Evolutionary conservation across 2,888 invertebrate genomes (phyloP).

Genomic region (Ormyrus nitidulus): DNA sequence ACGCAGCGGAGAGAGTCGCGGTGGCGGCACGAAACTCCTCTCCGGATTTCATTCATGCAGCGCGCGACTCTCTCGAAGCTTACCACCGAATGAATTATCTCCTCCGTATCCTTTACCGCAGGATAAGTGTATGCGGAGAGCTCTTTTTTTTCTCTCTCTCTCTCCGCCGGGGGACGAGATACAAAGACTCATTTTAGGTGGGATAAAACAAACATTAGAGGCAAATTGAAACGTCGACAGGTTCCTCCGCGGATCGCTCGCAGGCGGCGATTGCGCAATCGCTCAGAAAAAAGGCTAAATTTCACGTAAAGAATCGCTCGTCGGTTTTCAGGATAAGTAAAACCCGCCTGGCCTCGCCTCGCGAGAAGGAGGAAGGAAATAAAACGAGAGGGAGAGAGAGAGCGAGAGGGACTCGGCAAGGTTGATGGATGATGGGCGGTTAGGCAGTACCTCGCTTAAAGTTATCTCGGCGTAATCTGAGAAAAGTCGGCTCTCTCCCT

Average conservation of each 20-base stretch:
- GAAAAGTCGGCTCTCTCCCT: slow-evolving; percentile 59
- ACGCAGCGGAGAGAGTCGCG: background rate
- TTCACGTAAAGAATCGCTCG: too few relatives aligned
- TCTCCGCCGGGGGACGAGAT: background rate
- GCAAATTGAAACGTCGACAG: too few relatives aligned
- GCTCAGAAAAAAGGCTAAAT: too few relatives aligned
- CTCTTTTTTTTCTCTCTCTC: background rate
- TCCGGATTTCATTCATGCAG: slow-evolving; percentile 23
- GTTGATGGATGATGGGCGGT: slow-evolving; percentile 74
- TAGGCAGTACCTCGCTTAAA: slow-evolving; percentile 69
- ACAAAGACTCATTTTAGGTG: too few relatives aligned
- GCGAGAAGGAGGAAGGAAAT: background rate
- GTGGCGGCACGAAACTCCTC: too few relatives aligned
- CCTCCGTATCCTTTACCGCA: slow-evolving; percentile 4
- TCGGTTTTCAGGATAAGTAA: too few relatives aligned
- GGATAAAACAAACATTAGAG: too few relatives aligned
- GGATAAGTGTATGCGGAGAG: background rate
- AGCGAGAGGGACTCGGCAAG: slow-evolving; percentile 58
- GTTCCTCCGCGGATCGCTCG: too few relatives aligned
- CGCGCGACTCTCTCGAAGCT: background rate
- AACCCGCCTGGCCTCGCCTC: too few relatives aligned
- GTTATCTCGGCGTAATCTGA: slow-evolving; percentile 73
- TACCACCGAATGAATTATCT: background rate
- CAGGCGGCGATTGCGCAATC: too few relatives aligned
- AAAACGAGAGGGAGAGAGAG: slow-evolving; percentile 6